Base-by-base conservation (phyloP, 2,113 vertebrate genomes). In the Paramisgurnus dabryanus region DNA sequence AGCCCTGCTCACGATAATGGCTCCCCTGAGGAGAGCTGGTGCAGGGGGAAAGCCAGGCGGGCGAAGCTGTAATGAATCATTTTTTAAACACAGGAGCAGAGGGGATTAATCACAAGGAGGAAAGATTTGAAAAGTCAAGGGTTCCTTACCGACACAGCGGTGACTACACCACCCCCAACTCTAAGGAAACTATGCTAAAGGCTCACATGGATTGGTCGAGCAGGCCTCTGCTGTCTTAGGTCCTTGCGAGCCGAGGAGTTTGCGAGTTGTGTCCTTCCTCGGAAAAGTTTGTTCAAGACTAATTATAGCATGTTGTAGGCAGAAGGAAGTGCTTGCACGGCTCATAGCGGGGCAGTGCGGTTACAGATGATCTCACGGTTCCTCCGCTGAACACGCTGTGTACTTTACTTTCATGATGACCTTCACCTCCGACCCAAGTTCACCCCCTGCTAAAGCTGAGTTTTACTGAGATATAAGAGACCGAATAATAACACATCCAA, bases 21-120 rank as follows among this genome's bases (percentile, higher is more conserved):
- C 94, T 97, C 97, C 96, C 97, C 60, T 86, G 92, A 92, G 92
- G 89, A 95, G 95, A 94, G 90, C 87, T 89, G 86, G 80, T 85
- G 87, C 86, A 39, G 93, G 89, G 91, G 92, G 91, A 92, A 92
- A 93, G 94, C 84, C 89, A 93, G 92, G 92, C 93, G 91, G 94
- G 92, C 95, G 94, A 91, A 94, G 93, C 94, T 94, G 95, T 95
- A 96, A 98, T 98, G 96, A 98, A 98, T 98, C 96, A 96, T 95
- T 96, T 95, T 96, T 94, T 94, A 96, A 97, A 97, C 95, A 96
- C 93, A 94, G 95, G 92, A 95, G 95, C 95, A 94, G 83, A 95
- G 95, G 94, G 95, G 94, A 98, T 98, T 97, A 97, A 98, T 97
- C 96, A 96, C 94, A 94, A 81, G 83, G 87, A 91, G 95, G 94